Evolutionary conservation across 1,140 invertebrate genomes (phyloP).

Genomic region (Drosophila quadrilineata): DNA sequence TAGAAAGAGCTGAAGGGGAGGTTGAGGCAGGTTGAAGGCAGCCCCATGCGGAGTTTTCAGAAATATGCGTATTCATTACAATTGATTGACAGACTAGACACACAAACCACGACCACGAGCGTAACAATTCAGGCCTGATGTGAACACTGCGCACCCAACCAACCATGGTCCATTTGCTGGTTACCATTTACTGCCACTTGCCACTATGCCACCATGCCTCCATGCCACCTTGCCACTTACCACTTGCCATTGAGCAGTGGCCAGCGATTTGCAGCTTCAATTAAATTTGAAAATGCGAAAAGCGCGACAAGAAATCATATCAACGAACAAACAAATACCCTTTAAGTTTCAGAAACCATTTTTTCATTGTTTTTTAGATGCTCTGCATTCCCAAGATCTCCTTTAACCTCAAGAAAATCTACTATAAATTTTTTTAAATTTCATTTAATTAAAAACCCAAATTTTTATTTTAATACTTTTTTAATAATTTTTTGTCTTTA

Average conservation of each 20-base stretch:
- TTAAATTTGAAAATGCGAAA: conserved; percentile 23
- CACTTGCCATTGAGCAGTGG: conserved; percentile 23
- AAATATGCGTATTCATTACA: conserved; percentile 75
- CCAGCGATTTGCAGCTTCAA: conserved; percentile 48
- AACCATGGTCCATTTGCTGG: conserved; percentile 62
- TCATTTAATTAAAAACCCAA: too few species aligned
- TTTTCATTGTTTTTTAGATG: too few species aligned
- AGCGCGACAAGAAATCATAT: conserved; percentile 1
- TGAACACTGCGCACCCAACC: conserved; percentile 59
- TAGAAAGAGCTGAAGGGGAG: conserved; percentile 10
- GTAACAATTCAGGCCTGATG: conserved; percentile 64
- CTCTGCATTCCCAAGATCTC: too few species aligned
- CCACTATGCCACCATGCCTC: too few species aligned
- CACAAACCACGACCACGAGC: conserved; percentile 27
- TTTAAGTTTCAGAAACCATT: too few species aligned
- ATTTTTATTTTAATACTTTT: too few species aligned
- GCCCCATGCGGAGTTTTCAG: conserved; percentile 20
- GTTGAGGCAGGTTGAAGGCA: not conserved
- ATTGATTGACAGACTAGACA: conserved; percentile 66
- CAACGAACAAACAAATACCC: not conserved
- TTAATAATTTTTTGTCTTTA: too few species aligned
- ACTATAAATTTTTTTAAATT: too few species aligned
- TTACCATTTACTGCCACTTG: conserved; percentile 39
- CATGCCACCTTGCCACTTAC: too few species aligned
- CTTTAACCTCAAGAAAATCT: too few species aligned